A percentile compares a stretch with the other conserved stretches of the same genome.
phyloP scores from a whole-genome alignment of 2,888 invertebrate species.

The Gibbula magus region DNA sequence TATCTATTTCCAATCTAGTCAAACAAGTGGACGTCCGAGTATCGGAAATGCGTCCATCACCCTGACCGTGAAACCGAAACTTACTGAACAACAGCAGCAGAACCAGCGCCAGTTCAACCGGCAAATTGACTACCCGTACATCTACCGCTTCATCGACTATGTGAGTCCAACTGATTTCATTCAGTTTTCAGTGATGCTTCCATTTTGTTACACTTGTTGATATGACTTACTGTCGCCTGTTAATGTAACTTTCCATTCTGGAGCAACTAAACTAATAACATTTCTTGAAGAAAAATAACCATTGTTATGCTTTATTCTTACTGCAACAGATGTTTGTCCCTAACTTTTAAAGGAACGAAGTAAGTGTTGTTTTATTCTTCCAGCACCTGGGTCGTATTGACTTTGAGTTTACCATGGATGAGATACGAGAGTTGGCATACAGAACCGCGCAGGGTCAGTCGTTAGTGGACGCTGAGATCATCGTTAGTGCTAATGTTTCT shows the following conservation, averaged over 20 bases:
- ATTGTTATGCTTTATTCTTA: background rate
- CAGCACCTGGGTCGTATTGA: conserved; percentile 92
- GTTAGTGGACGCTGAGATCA: conserved; percentile 67
- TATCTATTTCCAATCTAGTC: conserved; percentile 74
- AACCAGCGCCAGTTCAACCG: background rate
- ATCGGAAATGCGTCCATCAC: conserved; percentile 90
- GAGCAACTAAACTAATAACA: too few relatives aligned
- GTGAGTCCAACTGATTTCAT: conserved; percentile 49
- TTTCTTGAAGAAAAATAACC: background rate
- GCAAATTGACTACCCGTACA: conserved; percentile 43
- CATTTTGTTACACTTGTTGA: too few relatives aligned
- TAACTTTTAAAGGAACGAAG: background rate
- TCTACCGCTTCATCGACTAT: conserved; percentile 56
- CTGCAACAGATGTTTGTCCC: too few relatives aligned
- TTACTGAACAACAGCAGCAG: conserved; percentile 31
- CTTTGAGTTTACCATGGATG: conserved; percentile 90
- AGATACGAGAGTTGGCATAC: conserved; percentile 77
- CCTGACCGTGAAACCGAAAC: conserved; percentile 51
- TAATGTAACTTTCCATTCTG: too few relatives aligned
- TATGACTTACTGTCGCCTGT: too few relatives aligned
- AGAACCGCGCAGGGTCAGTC: conserved; percentile 34
- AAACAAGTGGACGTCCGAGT: conserved; percentile 94
- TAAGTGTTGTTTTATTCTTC: conserved; percentile 43
- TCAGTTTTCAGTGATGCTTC: too few relatives aligned
- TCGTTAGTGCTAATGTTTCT: conserved; percentile 70